These are phyloP conservation scores for Ceratina australensis DNA, from an alignment of 1,140 invertebrate species.

Conservation along the genomic window DNA sequence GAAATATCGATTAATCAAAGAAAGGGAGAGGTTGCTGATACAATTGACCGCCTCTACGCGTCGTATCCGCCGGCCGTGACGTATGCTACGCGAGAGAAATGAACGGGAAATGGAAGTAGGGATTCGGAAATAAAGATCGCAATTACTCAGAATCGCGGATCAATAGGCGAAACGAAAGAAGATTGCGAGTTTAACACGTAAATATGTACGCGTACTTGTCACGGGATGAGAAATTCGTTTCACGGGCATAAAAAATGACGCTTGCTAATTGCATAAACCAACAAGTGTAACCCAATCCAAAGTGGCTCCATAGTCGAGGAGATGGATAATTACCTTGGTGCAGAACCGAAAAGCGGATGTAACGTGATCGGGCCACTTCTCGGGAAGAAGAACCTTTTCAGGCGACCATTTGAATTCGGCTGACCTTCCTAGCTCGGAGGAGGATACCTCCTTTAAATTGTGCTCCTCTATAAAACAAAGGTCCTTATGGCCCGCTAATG, in stretches of 20 bases:
- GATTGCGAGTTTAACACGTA: background rate
- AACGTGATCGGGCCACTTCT: constrained; percentile 59
- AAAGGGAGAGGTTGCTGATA: constrained; percentile 39
- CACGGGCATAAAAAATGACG: constrained; percentile 47
- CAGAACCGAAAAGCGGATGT: constrained; percentile 57
- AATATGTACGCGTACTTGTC: background rate
- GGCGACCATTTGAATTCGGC: constrained; percentile 62
- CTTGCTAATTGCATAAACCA: constrained; percentile 60
- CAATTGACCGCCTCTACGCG: background rate
- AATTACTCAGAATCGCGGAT: no score
- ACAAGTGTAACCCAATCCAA: constrained; percentile 59
- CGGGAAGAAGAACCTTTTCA: constrained; percentile 53
- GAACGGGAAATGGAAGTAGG: background rate
- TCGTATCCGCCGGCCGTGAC: background rate
- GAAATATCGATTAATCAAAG: constrained; percentile 63
- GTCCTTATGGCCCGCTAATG: constrained; percentile 59
- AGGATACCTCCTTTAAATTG: constrained; percentile 63
- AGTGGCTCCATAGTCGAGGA: constrained; percentile 48
- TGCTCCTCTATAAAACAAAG: constrained; percentile 61
- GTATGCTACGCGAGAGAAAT: background rate
- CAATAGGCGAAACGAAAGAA: no score
- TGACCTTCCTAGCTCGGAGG: constrained; percentile 59
- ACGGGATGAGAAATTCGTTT: constrained; percentile 23
- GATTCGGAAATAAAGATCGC: no score
- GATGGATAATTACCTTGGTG: constrained; percentile 61